Evolutionary conservation across 2,797 vertebrate genomes (phyloP).

Genomic region (Alca torda): DNA sequence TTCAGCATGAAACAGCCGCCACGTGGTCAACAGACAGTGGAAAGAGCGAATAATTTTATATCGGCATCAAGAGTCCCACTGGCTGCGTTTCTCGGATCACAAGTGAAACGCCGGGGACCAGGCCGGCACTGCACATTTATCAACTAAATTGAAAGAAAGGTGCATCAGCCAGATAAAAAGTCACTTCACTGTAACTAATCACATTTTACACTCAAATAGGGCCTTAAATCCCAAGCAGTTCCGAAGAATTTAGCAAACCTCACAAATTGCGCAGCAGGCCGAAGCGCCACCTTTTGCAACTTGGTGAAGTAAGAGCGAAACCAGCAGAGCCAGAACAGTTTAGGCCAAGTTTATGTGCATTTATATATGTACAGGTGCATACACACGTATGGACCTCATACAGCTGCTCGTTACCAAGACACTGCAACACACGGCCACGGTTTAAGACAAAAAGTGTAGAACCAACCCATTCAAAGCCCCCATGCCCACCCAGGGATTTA

Average conservation of each 20-base stretch:
- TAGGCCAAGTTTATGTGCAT: neutral
- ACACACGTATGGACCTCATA: neutral
- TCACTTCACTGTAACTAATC: neutral
- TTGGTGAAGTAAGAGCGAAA: neutral
- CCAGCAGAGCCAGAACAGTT: neutral
- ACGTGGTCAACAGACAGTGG: accelerated
- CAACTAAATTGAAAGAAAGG: constrained; percentile 32
- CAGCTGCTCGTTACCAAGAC: neutral
- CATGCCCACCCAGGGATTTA: neutral
- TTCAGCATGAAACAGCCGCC: neutral
- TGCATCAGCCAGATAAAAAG: constrained; percentile 33
- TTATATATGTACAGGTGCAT: accelerated
- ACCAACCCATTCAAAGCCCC: neutral
- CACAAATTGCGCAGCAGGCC: neutral
- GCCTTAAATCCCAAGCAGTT: neutral
- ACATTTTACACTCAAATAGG: constrained; percentile 7
- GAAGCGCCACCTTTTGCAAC: neutral
- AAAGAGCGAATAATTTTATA: neutral
- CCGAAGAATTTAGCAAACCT: constrained; percentile 1
- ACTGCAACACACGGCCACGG: accelerated
- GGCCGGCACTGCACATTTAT: neutral
- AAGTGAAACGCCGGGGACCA: neutral
- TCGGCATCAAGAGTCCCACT: neutral
- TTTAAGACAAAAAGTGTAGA: neutral
- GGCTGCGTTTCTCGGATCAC: neutral